Conservation (phyloP, 2,797 vertebrate species). For the Allobates femoralis region DNA sequence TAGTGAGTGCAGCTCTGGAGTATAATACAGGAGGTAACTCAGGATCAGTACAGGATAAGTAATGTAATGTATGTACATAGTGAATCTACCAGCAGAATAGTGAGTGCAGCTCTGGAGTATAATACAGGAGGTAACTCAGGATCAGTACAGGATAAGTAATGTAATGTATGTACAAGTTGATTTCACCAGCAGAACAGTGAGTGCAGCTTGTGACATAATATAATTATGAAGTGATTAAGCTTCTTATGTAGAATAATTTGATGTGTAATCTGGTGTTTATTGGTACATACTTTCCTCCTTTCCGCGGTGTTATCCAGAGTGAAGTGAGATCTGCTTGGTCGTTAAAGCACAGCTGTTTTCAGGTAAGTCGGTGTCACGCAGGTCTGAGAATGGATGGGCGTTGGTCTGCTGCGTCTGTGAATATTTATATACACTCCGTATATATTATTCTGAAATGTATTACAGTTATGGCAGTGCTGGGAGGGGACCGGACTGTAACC, state of each 20-base stretch:
- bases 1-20: too few species aligned
- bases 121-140: too few species aligned
- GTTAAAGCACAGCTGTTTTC: constrained; percentile 47
- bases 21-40: too few species aligned
- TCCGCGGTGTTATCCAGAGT: not conserved
- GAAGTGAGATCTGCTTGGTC: not conserved
- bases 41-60: too few species aligned
- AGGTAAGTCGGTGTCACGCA: constrained; percentile 38
- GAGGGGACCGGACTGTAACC: not conserved
- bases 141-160: not conserved
- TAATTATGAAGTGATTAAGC: not conserved
- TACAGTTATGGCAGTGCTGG: constrained; percentile 15
- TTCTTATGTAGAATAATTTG: not conserved
- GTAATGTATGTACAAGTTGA: not conserved
- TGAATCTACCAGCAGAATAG: too few species aligned
- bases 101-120: too few species aligned
- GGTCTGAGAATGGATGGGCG: constrained; percentile 48
- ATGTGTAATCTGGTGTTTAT: not conserved
- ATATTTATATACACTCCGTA: constrained; percentile 48
- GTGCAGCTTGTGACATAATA: not conserved
- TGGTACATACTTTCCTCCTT: not conserved
- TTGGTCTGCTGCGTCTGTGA: constrained; percentile 25
- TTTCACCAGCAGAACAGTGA: too few species aligned
- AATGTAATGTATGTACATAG: too few species aligned
- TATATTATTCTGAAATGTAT: constrained; percentile 28